phyloP scores from a whole-genome alignment of 2,797 vertebrate genomes.

The Mionectes olivaceus region DNA sequence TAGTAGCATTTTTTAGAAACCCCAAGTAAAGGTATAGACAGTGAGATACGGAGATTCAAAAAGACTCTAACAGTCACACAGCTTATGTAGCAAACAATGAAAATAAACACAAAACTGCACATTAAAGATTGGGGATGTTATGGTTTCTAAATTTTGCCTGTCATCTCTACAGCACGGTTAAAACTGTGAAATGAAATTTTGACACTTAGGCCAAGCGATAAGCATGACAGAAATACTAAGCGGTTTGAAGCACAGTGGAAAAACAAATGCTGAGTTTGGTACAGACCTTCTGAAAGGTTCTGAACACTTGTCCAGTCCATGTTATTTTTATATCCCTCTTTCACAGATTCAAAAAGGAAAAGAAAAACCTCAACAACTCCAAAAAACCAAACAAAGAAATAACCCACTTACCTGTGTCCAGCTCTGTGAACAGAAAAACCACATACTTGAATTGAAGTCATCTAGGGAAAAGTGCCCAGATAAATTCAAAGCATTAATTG shows the following conservation, averaged over 20 bases:
- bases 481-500: conserved; percentile 80
- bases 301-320: neutral
- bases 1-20: neutral
- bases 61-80: neutral
- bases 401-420: conserved; percentile 84
- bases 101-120: neutral
- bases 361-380: neutral
- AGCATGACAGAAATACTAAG: neutral
- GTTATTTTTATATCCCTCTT: neutral
- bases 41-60: neutral
- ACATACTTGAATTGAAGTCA: conserved; percentile 81
- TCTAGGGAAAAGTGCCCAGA: conserved; percentile 79
- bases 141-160: neutral
- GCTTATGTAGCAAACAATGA: neutral
- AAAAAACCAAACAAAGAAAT: neutral
- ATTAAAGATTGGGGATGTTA: neutral
- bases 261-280: neutral
- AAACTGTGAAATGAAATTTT: neutral
- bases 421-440: conserved; percentile 81
- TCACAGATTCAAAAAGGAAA: neutral
- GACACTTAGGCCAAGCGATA: neutral
- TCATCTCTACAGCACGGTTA: neutral
- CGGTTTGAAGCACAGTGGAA: neutral
- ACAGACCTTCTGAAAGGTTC: neutral
- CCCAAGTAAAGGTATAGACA: neutral